Evolutionary conservation across 1,140 invertebrate species (phyloP), one percentile per base, ranked within the genome.

Genomic region (Plectus sambesii): DNA sequence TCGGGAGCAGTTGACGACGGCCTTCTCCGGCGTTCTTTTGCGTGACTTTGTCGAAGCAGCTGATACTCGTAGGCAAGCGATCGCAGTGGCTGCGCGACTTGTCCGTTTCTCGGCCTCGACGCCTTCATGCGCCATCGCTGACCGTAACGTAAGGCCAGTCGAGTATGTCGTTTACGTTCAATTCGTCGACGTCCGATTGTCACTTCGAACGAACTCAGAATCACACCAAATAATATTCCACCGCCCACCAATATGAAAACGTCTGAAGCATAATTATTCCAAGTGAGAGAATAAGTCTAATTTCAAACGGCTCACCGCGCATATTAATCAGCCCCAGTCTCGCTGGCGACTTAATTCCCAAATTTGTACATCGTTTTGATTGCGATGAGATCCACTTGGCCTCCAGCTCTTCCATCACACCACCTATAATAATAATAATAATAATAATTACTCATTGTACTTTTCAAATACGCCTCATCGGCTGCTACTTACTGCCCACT

Each of bases 351-450:
- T 68, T 68, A 33, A 48, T 50, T 5, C 27, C 46, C 29, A 61
- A 51, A 19, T 58, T 40, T 8, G 43, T 22, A 47, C 59, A 68
- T 25, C 49, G 19, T 49, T 22, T 22, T 20, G 35, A 19, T 43
- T 43, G 39, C 27, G 33, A 37, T 25, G 12, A 73, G 43, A 99
- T 97, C 90, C 90, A 99, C 68, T 83, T 80, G 55, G 87, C 87
- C 69, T 98, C 92, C 45, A 97, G 72, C 37, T 82, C 80, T 72
- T 97, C 92, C 89, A 99, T 97, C 66, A 87, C 85, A 24, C 93
- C 93, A 76, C 83, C 88, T 93, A 56, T n/a, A 51, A 53, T 1
- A 45, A 59, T 50, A 19, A 59, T n/a, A 47, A n/a, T 47, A 36
- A 3, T 15, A 17, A 17, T 12, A 17, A 17, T 12, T 33, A 33